These are phyloP conservation scores for Antheraea assamensis DNA, from an alignment of 2,888 invertebrate genomes.

Conservation along the genomic window DNA sequence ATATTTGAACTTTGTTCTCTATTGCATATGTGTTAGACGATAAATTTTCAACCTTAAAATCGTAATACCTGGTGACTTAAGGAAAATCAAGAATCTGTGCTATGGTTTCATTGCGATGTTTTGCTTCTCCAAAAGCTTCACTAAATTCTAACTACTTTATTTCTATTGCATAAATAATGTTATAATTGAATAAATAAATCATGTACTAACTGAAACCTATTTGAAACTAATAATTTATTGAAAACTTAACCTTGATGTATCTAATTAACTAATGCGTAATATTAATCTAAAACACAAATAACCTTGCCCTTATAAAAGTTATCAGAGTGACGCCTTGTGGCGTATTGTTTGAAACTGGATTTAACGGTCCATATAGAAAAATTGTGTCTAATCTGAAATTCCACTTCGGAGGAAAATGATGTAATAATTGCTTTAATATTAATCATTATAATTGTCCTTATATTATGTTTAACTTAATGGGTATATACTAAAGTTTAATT, in stretches of 20 bases:
- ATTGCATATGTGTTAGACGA: too few relatives aligned
- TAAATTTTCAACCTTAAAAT: too few relatives aligned
- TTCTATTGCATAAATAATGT: neutral
- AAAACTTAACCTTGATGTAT: neutral
- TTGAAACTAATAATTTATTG: neutral
- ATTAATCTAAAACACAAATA: neutral
- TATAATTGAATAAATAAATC: neutral
- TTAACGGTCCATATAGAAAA: neutral
- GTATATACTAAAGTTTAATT: neutral
- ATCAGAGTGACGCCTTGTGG: neutral
- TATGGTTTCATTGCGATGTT: too few relatives aligned
- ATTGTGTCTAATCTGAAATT: neutral
- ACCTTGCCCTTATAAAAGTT: slow-evolving; percentile 8
- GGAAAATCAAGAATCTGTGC: too few relatives aligned
- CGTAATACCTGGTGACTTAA: too few relatives aligned
- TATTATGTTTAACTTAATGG: neutral
- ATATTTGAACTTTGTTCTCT: too few relatives aligned
- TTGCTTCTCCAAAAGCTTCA: too few relatives aligned
- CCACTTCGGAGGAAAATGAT: neutral
- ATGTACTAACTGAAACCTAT: neutral
- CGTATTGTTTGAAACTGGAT: slow-evolving; percentile 56
- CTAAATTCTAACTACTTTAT: too few relatives aligned
- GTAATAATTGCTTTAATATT: neutral
- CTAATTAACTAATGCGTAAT: neutral
- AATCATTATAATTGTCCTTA: neutral